Evolutionary conservation across 2,888 invertebrate genomes (phyloP).

Genomic region (Trichacis sp.): DNA sequence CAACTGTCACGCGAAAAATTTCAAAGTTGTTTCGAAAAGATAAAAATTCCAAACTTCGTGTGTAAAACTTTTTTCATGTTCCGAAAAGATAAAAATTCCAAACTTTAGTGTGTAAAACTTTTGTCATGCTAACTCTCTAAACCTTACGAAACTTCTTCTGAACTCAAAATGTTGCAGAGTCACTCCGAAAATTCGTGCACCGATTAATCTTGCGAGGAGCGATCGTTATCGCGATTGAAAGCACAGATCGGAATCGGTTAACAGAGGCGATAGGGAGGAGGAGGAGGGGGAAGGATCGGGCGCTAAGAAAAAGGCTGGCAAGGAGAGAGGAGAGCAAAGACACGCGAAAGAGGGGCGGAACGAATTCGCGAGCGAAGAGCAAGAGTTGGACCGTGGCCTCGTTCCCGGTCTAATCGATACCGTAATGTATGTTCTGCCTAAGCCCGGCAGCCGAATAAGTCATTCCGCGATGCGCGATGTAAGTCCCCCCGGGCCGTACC

Average conservation of each 20-base stretch:
- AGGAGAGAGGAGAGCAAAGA: background rate
- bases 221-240: background rate
- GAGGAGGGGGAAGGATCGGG: too few species aligned
- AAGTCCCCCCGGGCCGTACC: constrained; percentile 2
- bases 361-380: background rate
- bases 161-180: background rate
- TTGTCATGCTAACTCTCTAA: too few species aligned
- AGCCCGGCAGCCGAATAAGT: background rate
- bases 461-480: background rate
- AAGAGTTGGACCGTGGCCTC: constrained; percentile 7
- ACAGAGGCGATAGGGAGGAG: too few species aligned
- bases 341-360: background rate
- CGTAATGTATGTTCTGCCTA: constrained; percentile 5
- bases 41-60: too few species aligned
- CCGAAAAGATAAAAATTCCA: too few species aligned
- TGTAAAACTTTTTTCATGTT: too few species aligned
- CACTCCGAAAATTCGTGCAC: background rate
- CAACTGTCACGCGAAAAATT: too few species aligned
- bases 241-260: background rate
- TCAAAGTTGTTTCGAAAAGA: too few species aligned
- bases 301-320: background rate
- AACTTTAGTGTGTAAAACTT: too few species aligned
- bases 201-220: background rate
- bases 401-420: constrained; percentile 2
- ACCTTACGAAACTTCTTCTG: too few species aligned